Evolutionary conservation across 2,797 vertebrate genomes (phyloP), one percentile per base, ranked within the genome.

Genomic region (Dicrostonyx torquatus): DNA sequence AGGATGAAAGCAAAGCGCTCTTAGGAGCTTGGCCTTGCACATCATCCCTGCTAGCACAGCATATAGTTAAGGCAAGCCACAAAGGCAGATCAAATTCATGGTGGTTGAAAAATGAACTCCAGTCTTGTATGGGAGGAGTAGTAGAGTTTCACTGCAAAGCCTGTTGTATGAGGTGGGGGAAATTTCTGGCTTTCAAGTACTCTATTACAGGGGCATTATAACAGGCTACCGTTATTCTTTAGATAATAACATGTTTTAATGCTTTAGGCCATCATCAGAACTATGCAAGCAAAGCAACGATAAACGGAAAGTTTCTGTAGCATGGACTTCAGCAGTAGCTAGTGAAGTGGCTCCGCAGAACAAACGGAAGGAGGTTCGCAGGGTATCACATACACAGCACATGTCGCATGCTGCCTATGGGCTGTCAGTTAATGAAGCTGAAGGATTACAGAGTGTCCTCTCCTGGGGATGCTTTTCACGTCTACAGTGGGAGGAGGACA

Each of bases 171-270:
- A 64, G 48, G 62, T 58, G 34, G 60, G 26, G 34, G 24, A 68
- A 77, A 6, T 82, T 79, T 89, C 45, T 90, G 76, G 62, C 75
- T 43, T 73, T 87, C 87, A 34, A 87, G 64, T 37, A 45, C 3
- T 50, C 55, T 82, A 37, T 62, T 43, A 6, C 55, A 50, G 29
- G 50, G 43, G 79, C 10, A 94, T 22, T n/a, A 10, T 87, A 34
- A 82, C 15, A 86, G 45, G 37, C n/a, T 68, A 91, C 37, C 72
- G 22, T 66, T 93, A 87, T 84, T 68, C 40, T 86, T 94, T 78
- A 86, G 94, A 60, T 64, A 43, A 73, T 55, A 92, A 37, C 29
- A 66, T 37, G 1, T 85, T 92, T 80, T 88, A 48, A 91, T 84
- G 24, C 14, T 40, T n/a, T 76, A 85, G 34, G 48, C 5, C 31